Evolutionary conservation across 2,113 vertebrate genomes (phyloP), one percentile per base, ranked within the genome.

Genomic region (Oreochromis niloticus): DNA sequence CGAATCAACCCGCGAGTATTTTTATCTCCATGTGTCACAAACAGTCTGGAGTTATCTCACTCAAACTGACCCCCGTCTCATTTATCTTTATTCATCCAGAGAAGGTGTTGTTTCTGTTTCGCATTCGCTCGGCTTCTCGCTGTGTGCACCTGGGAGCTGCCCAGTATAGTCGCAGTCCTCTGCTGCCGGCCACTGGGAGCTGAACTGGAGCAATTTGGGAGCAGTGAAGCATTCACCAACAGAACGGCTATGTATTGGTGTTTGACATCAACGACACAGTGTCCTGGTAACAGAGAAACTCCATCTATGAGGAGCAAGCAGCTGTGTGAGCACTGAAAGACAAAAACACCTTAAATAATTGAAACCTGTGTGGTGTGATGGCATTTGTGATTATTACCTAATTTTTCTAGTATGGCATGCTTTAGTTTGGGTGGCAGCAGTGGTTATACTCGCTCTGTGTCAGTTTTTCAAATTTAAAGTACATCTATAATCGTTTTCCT

Each of bases 111-210:
- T 78, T 50, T 50, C 71, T 80, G 34, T 41, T 36, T 81, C 22
- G 14, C 34, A 43, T 56, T 80, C 9, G 10, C n/a, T 27, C 54
- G 1, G 11, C 78, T 27, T 17, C 54, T 4, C 46, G n/a, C 71
- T 9, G 4, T 50, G 52, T 50, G 9, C 88, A 90, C 88, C 90
- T 86, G 85, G 81, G 87, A 91, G 41, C 52, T 36, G 36, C 75
- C 71, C 83, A 56, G 79, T 50, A 39, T 5, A 16, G 8, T 48
- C 22, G 17, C 57, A 68, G 78, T 48, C 24, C 73, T 85, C 61
- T 39, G 63, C 86, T 56, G 57, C 43, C 1, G 7, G 59, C 50
- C 52, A 12, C 61, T 78, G 86, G 57, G 84, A 63, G 59, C 36
- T 10, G 54, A 39, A 39, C 46, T 41, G 80, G 12, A 88, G 83